Percentiles rank a stretch among this genome's conserved stretches.
Evolutionary conservation across 2,797 vertebrate genomes (phyloP).

Genomic region (Pachyuromys duprasi): DNA sequence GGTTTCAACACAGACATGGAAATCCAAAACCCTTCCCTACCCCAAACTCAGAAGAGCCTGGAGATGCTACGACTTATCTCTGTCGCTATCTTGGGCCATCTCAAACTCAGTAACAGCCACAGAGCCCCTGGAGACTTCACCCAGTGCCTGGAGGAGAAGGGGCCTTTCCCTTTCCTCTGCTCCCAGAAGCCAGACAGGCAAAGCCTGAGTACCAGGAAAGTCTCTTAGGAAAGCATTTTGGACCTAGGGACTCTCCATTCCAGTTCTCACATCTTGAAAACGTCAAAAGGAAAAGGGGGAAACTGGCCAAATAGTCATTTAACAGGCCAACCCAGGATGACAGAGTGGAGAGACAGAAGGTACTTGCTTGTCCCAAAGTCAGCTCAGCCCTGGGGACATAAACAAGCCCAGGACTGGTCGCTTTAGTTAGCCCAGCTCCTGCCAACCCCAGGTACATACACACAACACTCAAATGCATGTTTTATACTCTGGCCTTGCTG

Average conservation of each 20-base stretch:
- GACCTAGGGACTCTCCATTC: background rate
- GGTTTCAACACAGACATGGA: background rate
- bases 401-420: background rate
- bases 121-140: background rate
- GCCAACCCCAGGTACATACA: background rate
- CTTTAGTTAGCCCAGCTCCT: background rate
- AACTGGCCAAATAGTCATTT: background rate
- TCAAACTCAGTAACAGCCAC: background rate
- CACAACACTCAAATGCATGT: background rate
- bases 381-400: background rate
- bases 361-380: background rate
- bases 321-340: background rate
- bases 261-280: background rate
- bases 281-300: background rate
- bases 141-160: background rate
- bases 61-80: background rate
- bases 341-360: accelerated
- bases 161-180: background rate
- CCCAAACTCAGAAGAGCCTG: background rate
- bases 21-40: background rate
- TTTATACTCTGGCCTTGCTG: background rate
- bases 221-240: background rate
- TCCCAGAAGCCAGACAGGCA: background rate
- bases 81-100: background rate
- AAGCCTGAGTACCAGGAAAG: background rate